Conservation (phyloP, 92 coral and sea anemone genomes). For the Epizoanthus rinbou region DNA sequence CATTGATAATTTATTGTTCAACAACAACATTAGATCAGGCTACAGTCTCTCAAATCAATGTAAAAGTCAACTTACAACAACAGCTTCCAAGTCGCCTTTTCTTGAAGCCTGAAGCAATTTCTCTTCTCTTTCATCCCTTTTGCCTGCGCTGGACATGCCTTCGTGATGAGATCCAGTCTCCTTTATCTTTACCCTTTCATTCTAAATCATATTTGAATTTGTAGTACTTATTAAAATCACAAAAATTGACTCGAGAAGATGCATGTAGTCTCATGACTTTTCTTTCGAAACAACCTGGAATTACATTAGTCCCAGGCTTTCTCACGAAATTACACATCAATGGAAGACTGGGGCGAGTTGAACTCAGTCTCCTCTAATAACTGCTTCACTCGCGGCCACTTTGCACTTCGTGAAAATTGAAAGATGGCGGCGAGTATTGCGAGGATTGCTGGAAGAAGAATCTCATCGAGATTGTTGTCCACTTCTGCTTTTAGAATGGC, state of each 20-base stretch:
- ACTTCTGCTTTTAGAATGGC: slow-evolving; percentile 55
- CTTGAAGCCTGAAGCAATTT: slow-evolving; percentile 88
- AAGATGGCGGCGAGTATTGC: slow-evolving; percentile 82
- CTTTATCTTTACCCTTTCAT: slow-evolving; percentile 55
- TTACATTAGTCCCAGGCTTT: slow-evolving; percentile 1
- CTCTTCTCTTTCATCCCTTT: slow-evolving; percentile 85
- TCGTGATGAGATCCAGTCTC: not conserved
- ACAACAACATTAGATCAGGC: not conserved
- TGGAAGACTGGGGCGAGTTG: not conserved
- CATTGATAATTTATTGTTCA: not conserved
- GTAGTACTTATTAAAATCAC: not conserved
- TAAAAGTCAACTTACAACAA: slow-evolving; percentile 72
- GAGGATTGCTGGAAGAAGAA: slow-evolving; percentile 44
- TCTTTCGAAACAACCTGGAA: slow-evolving; percentile 5
- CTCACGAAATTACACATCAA: not conserved
- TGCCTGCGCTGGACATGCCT: slow-evolving; percentile 39
- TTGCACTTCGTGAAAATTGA: not conserved
- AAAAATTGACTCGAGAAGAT: not conserved
- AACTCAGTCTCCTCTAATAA: not conserved
- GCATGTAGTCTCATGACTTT: not conserved
- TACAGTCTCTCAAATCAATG: slow-evolving; percentile 5
- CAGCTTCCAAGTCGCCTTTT: slow-evolving; percentile 82
- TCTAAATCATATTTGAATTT: not conserved
- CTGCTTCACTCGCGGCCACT: not conserved
- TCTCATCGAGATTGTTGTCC: slow-evolving; percentile 55